phyloP scores from a whole-genome alignment of 2,888 invertebrate genomes.

The Cenopis cana region DNA sequence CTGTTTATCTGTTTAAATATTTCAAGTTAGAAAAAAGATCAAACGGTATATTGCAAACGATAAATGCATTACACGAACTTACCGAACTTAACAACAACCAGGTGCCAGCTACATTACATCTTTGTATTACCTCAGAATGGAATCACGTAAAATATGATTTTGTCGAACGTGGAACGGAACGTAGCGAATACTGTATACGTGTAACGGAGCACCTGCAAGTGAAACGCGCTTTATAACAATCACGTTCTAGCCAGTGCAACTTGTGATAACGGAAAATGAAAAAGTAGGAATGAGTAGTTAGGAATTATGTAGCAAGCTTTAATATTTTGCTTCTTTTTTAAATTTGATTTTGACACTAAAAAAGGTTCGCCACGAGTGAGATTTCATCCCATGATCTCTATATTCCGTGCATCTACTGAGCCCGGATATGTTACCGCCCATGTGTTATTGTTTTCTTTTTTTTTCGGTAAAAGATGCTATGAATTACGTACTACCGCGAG shows the following conservation, averaged over 20 bases:
- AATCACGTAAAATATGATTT: constrained; percentile 82
- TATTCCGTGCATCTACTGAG: too few species aligned
- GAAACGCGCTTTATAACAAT: constrained; percentile 55
- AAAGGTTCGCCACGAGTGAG: too few species aligned
- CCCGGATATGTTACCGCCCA: too few species aligned
- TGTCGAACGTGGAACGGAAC: constrained; percentile 70
- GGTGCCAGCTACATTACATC: constrained; percentile 40
- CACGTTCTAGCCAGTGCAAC: constrained; percentile 56
- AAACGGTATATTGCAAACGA: too few species aligned
- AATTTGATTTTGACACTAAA: too few species aligned
- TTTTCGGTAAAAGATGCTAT: too few species aligned
- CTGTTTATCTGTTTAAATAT: too few species aligned
- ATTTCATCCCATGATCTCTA: too few species aligned
- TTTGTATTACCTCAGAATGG: constrained; percentile 62
- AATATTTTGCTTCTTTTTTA: too few species aligned
- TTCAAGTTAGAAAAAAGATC: too few species aligned
- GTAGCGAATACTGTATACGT: constrained; percentile 49
- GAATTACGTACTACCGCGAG: too few species aligned
- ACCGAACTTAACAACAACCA: constrained; percentile 26
- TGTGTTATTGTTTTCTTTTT: too few species aligned
- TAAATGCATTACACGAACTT: not conserved
- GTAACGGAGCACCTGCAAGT: constrained; percentile 60
- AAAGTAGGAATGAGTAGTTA: constrained; percentile 7
- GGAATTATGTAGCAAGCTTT: not conserved
- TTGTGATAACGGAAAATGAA: constrained; percentile 49